These are phyloP conservation scores for Phalloptychus januarius DNA, from an alignment of 2,797 vertebrate species.

Conservation along the genomic window DNA sequence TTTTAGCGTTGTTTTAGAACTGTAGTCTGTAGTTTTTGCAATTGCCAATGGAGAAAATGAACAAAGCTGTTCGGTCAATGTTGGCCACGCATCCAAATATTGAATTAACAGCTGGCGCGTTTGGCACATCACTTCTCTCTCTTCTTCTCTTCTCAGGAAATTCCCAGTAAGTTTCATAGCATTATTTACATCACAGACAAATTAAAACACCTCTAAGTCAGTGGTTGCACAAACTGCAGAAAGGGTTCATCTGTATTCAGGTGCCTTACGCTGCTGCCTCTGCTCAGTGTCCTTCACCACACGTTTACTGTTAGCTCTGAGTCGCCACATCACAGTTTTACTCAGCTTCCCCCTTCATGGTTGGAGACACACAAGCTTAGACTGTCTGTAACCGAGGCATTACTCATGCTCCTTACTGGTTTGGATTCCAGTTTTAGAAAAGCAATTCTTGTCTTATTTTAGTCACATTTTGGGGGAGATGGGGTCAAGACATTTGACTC, in stretches of 20 bases:
- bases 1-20: too few species aligned
- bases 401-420: conserved; percentile 62
- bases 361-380: conserved; percentile 48
- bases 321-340: conserved; percentile 57
- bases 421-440: conserved; percentile 24
- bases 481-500: conserved; percentile 23
- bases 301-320: conserved; percentile 30
- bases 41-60: too few species aligned
- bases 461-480: conserved; percentile 12
- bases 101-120: too few species aligned
- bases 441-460: not conserved
- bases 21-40: too few species aligned
- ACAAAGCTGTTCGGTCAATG: too few species aligned
- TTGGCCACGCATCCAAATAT: too few species aligned
- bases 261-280: not conserved
- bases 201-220: not conserved
- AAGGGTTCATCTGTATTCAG: not conserved
- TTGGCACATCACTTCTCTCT: too few species aligned
- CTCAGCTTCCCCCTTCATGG: conserved; percentile 55
- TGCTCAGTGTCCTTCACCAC: conserved; percentile 23
- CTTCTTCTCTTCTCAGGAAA: too few species aligned
- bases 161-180: too few species aligned
- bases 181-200: too few species aligned
- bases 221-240: not conserved
- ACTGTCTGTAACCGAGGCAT: conserved; percentile 50